Evolutionary conservation across 2,113 vertebrate species (phyloP).

Genomic region (Grantiella picta): DNA sequence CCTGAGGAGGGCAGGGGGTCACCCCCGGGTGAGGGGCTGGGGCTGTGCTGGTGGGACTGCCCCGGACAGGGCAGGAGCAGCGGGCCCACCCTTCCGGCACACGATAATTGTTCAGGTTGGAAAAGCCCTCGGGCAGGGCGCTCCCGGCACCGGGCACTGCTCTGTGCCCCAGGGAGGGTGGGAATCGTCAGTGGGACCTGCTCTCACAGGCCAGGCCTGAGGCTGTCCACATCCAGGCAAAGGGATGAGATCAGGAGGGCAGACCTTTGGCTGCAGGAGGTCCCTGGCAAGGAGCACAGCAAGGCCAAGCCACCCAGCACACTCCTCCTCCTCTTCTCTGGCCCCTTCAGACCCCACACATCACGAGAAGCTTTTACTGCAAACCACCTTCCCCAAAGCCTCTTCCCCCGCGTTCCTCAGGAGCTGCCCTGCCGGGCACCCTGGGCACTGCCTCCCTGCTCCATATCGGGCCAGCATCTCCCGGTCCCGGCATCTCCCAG

Average conservation of each 20-base stretch:
- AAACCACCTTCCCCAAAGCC: background rate
- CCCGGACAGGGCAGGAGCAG: background rate
- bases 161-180: background rate
- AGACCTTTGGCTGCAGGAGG: background rate
- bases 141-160: no score
- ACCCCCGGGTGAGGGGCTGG: accelerated
- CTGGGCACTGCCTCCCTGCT: background rate
- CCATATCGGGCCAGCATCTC: accelerated
- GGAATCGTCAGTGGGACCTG: background rate
- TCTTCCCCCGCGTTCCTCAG: accelerated
- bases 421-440: background rate
- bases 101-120: no score
- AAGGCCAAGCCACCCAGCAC: background rate
- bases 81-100: background rate
- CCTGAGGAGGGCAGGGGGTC: background rate
- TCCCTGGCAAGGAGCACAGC: background rate
- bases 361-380: background rate
- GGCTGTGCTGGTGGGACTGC: background rate
- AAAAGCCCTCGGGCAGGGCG: no score
- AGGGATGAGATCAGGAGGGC: background rate
- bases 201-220: background rate
- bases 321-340: background rate
- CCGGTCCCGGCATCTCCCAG: background rate
- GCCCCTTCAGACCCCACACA: no score
- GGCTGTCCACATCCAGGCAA: background rate